Percentiles rank a stretch among this genome's conserved stretches.
These are phyloP conservation scores for Cairina moschata DNA, from an alignment of 2,113 vertebrate genomes.

Conservation along the genomic window DNA sequence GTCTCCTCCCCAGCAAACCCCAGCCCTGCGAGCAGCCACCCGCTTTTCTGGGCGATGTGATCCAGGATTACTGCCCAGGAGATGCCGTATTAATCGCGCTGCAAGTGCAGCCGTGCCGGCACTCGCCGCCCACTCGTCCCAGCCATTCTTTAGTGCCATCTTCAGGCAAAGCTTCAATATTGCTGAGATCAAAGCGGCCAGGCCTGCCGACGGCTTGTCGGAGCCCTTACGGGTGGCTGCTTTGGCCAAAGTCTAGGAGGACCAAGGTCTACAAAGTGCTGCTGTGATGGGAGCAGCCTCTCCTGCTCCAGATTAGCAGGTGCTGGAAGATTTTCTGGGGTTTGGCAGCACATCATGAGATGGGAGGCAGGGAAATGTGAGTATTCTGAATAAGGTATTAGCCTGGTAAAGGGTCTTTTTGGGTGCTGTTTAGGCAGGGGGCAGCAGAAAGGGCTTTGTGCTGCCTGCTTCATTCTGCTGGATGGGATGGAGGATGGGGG, in stretches of 20 bases:
- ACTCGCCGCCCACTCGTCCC: neutral
- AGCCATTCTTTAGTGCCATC: slow-evolving; percentile 73
- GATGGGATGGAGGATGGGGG: neutral
- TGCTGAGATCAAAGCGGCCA: slow-evolving; percentile 15
- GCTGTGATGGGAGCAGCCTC: accelerated
- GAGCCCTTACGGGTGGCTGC: accelerated
- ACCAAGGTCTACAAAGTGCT: neutral
- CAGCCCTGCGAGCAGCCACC: neutral
- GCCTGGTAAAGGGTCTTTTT: neutral
- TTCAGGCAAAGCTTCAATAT: slow-evolving; percentile 68
- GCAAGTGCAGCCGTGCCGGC: neutral
- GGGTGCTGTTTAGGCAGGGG: neutral
- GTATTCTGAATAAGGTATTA: neutral
- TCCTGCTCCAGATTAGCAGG: neutral
- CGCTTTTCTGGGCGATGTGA: neutral
- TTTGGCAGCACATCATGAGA: accelerated
- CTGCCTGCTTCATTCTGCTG: neutral
- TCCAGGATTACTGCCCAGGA: neutral
- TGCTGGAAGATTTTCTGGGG: neutral
- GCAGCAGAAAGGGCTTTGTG: neutral
- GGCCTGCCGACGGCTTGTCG: neutral
- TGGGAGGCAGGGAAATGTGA: neutral
- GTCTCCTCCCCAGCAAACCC: slow-evolving; percentile 17
- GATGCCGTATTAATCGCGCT: neutral
- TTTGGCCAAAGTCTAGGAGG: neutral